Percentiles rank a stretch among this genome's conserved stretches.
Conservation (phyloP, 2,888 invertebrate genomes). For the Idaea biselata region DNA sequence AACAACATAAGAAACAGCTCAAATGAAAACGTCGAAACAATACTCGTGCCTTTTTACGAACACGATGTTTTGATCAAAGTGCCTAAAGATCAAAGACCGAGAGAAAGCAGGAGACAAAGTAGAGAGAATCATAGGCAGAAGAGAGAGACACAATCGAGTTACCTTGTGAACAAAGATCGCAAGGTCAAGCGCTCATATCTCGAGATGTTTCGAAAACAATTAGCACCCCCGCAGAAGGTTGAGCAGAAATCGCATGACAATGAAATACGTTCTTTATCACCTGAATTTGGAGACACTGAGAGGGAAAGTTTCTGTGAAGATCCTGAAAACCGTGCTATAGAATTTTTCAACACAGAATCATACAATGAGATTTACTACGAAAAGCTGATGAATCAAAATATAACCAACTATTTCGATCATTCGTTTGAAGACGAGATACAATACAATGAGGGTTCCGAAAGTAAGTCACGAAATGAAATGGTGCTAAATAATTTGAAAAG, state of each 20-base stretch:
- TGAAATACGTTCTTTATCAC: constrained; percentile 66
- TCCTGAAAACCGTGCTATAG: constrained; percentile 36
- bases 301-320: constrained; percentile 62
- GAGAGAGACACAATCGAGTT: constrained; percentile 42
- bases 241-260: constrained; percentile 32
- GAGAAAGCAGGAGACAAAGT: constrained; percentile 31
- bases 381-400: constrained; percentile 53
- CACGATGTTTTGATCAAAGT: constrained; percentile 71
- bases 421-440: constrained; percentile 50
- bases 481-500: constrained; percentile 55
- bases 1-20: constrained; percentile 30
- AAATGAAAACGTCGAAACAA: constrained; percentile 62
- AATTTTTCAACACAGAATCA: constrained; percentile 65
- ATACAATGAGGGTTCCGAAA: constrained; percentile 33
- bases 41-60: constrained; percentile 73
- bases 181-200: constrained; percentile 54
- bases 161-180: constrained; percentile 59
- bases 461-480: constrained; percentile 36
- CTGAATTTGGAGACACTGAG: constrained; percentile 71
- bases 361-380: constrained; percentile 73
- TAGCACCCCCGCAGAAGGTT: constrained; percentile 34
- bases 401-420: constrained; percentile 47
- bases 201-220: constrained; percentile 67
- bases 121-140: constrained; percentile 33
- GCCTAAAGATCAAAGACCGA: constrained; percentile 50